These are phyloP conservation scores for Solenopsis invicta DNA, from an alignment of 1,140 invertebrate genomes.

Conservation along the genomic window DNA sequence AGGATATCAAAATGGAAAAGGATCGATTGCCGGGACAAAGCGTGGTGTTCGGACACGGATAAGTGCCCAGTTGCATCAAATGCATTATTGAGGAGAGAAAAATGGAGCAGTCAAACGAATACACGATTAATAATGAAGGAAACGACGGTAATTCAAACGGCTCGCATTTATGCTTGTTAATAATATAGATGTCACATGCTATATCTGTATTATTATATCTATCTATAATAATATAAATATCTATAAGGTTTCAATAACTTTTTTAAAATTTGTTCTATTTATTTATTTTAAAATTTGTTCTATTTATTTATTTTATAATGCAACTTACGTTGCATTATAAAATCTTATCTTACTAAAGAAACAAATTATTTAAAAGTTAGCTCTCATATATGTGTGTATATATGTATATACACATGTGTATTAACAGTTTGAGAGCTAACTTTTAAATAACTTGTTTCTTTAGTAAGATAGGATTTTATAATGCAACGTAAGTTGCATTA, in stretches of 20 bases:
- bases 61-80: conserved; percentile 63
- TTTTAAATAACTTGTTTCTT: not conserved
- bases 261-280: too few relatives aligned
- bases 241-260: not conserved
- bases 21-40: conserved; percentile 62
- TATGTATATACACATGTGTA: too few relatives aligned
- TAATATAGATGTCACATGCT: conserved; percentile 1
- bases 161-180: not conserved
- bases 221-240: too few relatives aligned
- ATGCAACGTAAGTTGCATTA: conserved; percentile 13
- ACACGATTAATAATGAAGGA: conserved; percentile 55
- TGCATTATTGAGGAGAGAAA: conserved; percentile 65
- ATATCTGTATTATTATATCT: too few relatives aligned
- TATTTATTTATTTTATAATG: not conserved
- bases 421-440: too few relatives aligned
- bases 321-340: conserved; percentile 17
- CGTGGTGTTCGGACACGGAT: conserved; percentile 42
- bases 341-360: not conserved
- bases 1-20: conserved; percentile 71
- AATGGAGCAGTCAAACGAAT: conserved; percentile 66
- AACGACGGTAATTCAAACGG: conserved; percentile 19
- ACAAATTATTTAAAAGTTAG: not conserved
- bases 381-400: too few relatives aligned
- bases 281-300: not conserved
- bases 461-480: not conserved